Conservation (phyloP, 1,140 invertebrate genomes). For the Musca vetustissima region DNA sequence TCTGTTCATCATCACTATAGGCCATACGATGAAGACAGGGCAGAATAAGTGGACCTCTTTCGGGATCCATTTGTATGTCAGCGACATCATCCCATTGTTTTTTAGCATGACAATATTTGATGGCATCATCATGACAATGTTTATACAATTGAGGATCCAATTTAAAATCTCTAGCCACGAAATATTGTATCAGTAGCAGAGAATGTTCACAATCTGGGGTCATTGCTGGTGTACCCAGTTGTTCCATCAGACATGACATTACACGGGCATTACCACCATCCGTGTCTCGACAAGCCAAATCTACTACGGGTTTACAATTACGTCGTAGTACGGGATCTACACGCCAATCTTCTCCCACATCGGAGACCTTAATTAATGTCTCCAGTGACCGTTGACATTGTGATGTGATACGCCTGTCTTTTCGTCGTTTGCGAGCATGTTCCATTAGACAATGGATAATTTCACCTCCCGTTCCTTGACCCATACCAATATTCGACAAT, state of each 20-base stretch:
- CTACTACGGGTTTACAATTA: conserved; percentile 82
- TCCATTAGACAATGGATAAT: conserved; percentile 97
- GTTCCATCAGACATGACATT: conserved; percentile 92
- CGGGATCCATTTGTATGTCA: conserved; percentile 67
- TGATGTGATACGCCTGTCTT: conserved; percentile 64
- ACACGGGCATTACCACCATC: conserved; percentile 74
- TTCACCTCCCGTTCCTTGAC: conserved; percentile 61
- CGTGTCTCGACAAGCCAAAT: conserved; percentile 69
- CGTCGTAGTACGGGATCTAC: conserved; percentile 86
- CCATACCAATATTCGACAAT: conserved; percentile 57
- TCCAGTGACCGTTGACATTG: conserved; percentile 75
- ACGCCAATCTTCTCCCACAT: conserved; percentile 87
- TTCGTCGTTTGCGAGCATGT: conserved; percentile 70
- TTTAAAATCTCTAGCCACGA: conserved; percentile 91
- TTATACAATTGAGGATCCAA: conserved; percentile 86
- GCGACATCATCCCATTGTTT: conserved; percentile 72
- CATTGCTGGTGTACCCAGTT: conserved; percentile 84
- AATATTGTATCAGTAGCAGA: conserved; percentile 95
- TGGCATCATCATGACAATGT: conserved; percentile 85
- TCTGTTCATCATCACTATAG: conserved; percentile 70
- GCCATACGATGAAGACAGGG: conserved; percentile 91
- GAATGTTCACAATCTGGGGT: conserved; percentile 85
- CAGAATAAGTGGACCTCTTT: conserved; percentile 77
- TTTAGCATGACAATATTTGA: conserved; percentile 77
- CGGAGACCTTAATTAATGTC: conserved; percentile 74